Evolutionary conservation across 2,113 vertebrate species (phyloP), one percentile per base, ranked within the genome.

Genomic region (Lates calcarifer): DNA sequence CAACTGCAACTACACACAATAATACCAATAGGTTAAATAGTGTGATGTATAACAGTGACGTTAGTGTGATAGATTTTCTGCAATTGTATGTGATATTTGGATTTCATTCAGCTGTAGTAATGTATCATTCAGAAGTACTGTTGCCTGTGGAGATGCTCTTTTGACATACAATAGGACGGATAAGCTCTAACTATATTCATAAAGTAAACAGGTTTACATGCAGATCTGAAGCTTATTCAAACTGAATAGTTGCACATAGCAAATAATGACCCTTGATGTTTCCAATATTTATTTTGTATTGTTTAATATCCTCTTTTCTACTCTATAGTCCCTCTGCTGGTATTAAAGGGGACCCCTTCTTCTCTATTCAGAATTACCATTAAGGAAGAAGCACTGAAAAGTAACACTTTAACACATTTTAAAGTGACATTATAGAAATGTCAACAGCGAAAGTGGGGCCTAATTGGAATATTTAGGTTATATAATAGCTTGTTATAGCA

Each of bases 291-390:
- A 61, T 83, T 85, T 83, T 80, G 35, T 26, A 84, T 64, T 83
- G 84, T 88, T 85, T 75, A 63, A 70, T 61, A 64, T 69, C 35
- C 45, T 60, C 58, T 37, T 24, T 26, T 56, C 72, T 85, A 76
- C 90, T 92, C 92, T 82, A 58, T 84, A 94, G 95, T 94, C 96
- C 96, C 96, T 96, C 96, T 97, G 95, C 95, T 94, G 96, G 96
- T 68, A 63, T 29, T 57, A 87, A 64, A 81, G 67, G 69, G 82
- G 81, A 92, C 7, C 77, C 53, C 35, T 61, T 31, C 6, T 68
- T 51, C 33, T 55, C 45, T 43, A 0, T 53, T 66, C 0, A 15
- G 6, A 55, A 80, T 62, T 0, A 53, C 49, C 22, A 74, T 43
- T 17, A 35, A 58, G 28, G 65, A 24, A 63, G 55, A 76, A 15